phyloP scores from a whole-genome alignment of 2,888 invertebrate species.

The Drosophila aldrichi region DNA sequence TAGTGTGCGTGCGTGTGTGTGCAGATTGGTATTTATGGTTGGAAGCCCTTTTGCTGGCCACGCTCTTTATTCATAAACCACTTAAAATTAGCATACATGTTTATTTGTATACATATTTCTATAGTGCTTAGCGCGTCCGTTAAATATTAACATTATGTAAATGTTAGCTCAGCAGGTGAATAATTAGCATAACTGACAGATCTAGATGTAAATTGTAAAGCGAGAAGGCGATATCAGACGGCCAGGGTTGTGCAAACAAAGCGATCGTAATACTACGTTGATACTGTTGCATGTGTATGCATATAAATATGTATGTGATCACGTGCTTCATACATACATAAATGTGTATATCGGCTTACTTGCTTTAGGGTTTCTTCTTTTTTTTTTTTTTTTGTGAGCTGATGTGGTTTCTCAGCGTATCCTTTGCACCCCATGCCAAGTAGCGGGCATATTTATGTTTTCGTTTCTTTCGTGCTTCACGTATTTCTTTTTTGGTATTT shows the following conservation, averaged over 20 bases:
- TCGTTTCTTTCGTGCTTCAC: constrained; percentile 17
- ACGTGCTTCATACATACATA: constrained; percentile 22
- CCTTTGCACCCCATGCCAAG: constrained; percentile 38
- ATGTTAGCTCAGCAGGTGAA: constrained; percentile 67
- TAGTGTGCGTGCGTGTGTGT: constrained; percentile 40
- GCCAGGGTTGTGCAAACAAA: constrained; percentile 40
- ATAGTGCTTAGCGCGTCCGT: constrained; percentile 27
- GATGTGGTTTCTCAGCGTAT: constrained; percentile 37
- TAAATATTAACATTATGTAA: constrained; percentile 67
- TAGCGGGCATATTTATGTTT: constrained; percentile 36
- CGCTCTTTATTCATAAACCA: constrained; percentile 39
- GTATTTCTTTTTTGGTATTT: constrained; percentile 9
- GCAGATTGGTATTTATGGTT: constrained; percentile 60
- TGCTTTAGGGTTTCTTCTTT: background rate
- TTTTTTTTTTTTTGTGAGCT: constrained; percentile 11
- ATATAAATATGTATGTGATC: constrained; percentile 28
- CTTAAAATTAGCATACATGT: constrained; percentile 19
- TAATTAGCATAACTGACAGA: constrained; percentile 52
- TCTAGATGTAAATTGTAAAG: constrained; percentile 39
- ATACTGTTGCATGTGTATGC: background rate
- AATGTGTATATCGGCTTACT: constrained; percentile 10
- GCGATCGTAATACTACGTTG: constrained; percentile 31
- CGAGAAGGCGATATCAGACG: constrained; percentile 44
- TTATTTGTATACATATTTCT: constrained; percentile 15
- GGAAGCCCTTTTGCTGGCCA: constrained; percentile 50